Evolutionary conservation across 2,113 vertebrate genomes (phyloP).

Genomic region (Tragelaphus strepsiceros): DNA sequence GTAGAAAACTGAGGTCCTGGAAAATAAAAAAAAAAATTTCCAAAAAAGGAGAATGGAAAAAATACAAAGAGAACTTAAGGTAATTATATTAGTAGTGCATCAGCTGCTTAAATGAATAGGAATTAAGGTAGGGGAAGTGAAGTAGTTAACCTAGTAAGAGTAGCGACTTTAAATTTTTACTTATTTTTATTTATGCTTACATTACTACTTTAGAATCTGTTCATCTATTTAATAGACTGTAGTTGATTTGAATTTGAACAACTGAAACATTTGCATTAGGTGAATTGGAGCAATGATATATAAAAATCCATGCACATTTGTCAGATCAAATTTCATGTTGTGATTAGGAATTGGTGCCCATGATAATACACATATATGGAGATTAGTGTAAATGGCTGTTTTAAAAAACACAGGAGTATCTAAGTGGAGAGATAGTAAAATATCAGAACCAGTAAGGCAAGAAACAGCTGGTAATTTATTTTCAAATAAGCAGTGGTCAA

Average conservation of each 20-base stretch:
- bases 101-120: background rate
- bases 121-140: background rate
- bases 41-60: background rate
- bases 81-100: background rate
- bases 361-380: background rate
- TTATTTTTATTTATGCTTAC: background rate
- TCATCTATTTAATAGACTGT: background rate
- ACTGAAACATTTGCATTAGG: background rate
- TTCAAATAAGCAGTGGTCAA: background rate
- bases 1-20: background rate
- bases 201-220: background rate
- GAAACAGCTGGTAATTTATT: background rate
- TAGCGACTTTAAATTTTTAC: background rate
- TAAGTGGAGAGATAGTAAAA: background rate
- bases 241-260: background rate
- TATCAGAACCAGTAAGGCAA: background rate
- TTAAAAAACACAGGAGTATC: background rate
- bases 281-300: background rate
- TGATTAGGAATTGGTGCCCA: background rate
- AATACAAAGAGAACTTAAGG: background rate
- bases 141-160: background rate
- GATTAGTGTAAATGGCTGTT: background rate
- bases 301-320: background rate
- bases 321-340: background rate
- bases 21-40: background rate